Base-by-base conservation (phyloP, 2,113 vertebrate genomes). In the Gallinago media region DNA sequence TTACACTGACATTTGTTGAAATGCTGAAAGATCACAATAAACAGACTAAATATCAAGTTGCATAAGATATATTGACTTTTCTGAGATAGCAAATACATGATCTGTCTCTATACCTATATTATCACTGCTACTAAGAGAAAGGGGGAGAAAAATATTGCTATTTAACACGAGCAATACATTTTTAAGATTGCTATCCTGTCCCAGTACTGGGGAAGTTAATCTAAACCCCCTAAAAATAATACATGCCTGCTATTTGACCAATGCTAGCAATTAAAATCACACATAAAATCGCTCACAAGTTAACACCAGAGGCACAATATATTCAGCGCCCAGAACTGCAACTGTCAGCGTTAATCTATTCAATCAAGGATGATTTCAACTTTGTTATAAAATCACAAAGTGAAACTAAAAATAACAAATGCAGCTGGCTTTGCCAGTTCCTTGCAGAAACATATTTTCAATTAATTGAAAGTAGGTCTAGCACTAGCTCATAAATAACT, bases 11-110 rank as follows among this genome's bases (percentile, higher is more conserved):
- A 49, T 88, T 84, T 75, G 68, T 49, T 78, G 76, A 84, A 77
- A 84, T 71, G 52, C 72, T 94, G 85, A 81, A 86, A 87, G 44
- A 91, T 84, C 36, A 42, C 67, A 78, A 86, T 67, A 67, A 90
- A 88, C 23, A 84, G 75, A 71, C 25, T 83, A 94, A 92, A 84
- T 87, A 95, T n/a, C 38, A 86, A 67, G 40, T 80, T 86, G 44
- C 15, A 16, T 81, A 67, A 92, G 61, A 81, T 68, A 78, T 19
- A 78, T 34, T 74, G 71, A 50, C 47, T 91, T 88, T 72, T 81
- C 68, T 91, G 92, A 84, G 66, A 50, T 2, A 70, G 55, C 11
- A 68, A 88, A 72, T 40, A 65, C n/a, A 82, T 79, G 32, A 61
- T 70, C 46, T 76, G 46, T 70, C 12, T 66, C 46, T 68, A 4